These are phyloP conservation scores for Pelagia noctiluca DNA, from an alignment of 30 jellyfish, hydroid and myxozoan species.

Conservation along the genomic window DNA sequence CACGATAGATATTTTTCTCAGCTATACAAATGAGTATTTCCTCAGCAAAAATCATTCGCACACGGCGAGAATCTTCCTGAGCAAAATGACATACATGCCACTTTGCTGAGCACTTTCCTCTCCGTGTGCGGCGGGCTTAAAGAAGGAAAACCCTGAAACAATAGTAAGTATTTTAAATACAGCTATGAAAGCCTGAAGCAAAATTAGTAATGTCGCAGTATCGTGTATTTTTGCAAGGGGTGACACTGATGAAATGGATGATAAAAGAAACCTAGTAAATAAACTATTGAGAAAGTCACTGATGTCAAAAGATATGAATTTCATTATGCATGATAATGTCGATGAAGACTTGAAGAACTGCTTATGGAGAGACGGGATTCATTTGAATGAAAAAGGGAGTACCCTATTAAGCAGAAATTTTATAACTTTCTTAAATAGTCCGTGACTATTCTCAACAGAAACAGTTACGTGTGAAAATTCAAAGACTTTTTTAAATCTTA, in stretches of 20 bases:
- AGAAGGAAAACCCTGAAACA: slow-evolving; percentile 2
- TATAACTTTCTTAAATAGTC: background rate
- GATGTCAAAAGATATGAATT: background rate
- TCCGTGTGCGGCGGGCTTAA: too few relatives aligned
- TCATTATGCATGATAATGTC: background rate
- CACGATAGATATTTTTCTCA: too few relatives aligned
- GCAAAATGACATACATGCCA: too few relatives aligned
- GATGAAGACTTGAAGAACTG: background rate
- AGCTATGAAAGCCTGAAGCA: slow-evolving; percentile 1
- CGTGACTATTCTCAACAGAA: background rate
- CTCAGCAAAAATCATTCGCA: too few relatives aligned
- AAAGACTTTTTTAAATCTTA: background rate
- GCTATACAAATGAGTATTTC: too few relatives aligned
- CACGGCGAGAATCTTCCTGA: too few relatives aligned
- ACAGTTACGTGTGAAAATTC: background rate
- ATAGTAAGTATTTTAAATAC: background rate
- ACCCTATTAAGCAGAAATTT: background rate
- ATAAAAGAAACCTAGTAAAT: background rate
- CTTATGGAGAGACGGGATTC: background rate
- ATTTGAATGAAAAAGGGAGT: slow-evolving; percentile 2
- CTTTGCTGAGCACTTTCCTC: too few relatives aligned
- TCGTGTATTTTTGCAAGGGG: slow-evolving; percentile 3
- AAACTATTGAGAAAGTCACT: background rate
- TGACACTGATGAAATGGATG: slow-evolving; percentile 5
- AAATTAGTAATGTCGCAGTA: slow-evolving; percentile 2